A percentile compares a stretch with the other conserved stretches of the same genome.
These are phyloP conservation scores for Euplagia quadripunctaria DNA, from an alignment of 2,888 invertebrate genomes.

Conservation along the genomic window DNA sequence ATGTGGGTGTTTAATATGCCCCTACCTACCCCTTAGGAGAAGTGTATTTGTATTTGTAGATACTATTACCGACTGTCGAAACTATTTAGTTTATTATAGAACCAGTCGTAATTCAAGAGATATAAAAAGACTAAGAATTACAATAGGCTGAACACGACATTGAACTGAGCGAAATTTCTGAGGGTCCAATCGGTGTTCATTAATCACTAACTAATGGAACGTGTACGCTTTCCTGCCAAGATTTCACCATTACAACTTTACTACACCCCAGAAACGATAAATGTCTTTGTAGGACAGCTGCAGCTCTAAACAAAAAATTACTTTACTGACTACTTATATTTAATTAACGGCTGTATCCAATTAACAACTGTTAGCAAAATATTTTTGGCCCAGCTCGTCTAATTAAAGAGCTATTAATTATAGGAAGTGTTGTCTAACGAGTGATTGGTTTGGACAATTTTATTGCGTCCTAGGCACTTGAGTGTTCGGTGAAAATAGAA, in stretches of 20 bases:
- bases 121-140: conserved; percentile 8
- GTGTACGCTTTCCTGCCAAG: conserved; percentile 53
- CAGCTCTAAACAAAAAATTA: conserved; percentile 47
- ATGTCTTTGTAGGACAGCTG: conserved; percentile 30
- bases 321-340: conserved; percentile 42
- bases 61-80: not conserved
- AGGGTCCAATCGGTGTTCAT: conserved; percentile 35
- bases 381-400: conserved; percentile 22
- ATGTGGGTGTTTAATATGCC: no score
- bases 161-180: conserved; percentile 42
- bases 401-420: conserved; percentile 19
- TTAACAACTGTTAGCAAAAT: conserved; percentile 35
- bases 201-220: conserved; percentile 50
- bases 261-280: conserved; percentile 33
- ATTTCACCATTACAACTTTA: conserved; percentile 57
- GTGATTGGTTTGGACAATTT: conserved; percentile 2
- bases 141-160: conserved; percentile 32
- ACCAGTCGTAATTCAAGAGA: conserved; percentile 3
- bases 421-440: conserved; percentile 8
- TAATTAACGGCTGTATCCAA: conserved; percentile 39
- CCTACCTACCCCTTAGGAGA: no score
- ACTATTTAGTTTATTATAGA: not conserved
- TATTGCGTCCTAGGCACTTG: conserved; percentile 16
- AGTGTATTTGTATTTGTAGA: not conserved
- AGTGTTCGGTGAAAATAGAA: conserved; percentile 18